Conservation (phyloP, 2,888 invertebrate species). For the Neria commutata region DNA sequence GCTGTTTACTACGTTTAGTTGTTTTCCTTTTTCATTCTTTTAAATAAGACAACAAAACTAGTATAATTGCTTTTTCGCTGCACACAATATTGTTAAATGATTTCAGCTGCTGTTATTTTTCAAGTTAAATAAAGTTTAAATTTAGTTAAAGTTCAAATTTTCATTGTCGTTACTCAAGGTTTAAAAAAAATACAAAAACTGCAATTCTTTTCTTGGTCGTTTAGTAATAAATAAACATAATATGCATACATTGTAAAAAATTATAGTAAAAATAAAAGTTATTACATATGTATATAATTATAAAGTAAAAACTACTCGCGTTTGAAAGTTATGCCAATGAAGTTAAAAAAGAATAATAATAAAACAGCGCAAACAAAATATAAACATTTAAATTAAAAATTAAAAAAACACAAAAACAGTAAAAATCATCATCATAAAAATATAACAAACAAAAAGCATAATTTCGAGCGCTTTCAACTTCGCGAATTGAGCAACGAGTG, state of each 20-base stretch:
- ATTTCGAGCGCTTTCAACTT: not conserved
- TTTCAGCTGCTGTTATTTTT: slow-evolving; percentile 8
- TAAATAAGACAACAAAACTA: slow-evolving; percentile 25
- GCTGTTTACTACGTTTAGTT: not conserved
- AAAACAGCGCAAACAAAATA: slow-evolving; percentile 15
- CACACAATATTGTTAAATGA: slow-evolving; percentile 7
- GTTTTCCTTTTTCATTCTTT: slow-evolving; percentile 18
- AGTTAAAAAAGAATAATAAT: too few species aligned
- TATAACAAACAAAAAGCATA: slow-evolving; percentile 16
- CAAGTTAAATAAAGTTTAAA: not conserved
- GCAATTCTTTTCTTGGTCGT: not conserved
- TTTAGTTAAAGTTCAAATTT: not conserved
- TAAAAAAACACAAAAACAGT: slow-evolving; percentile 28
- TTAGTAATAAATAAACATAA: not conserved
- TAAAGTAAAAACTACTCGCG: too few species aligned
- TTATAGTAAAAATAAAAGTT: not conserved
- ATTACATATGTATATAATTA: too few species aligned
- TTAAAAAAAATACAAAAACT: not conserved
- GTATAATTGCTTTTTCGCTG: slow-evolving; percentile 13
- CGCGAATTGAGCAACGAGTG: too few species aligned
- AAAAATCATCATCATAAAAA: slow-evolving; percentile 12
- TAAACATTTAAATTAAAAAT: slow-evolving; percentile 26
- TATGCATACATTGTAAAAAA: slow-evolving; percentile 1
- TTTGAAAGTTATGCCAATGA: too few species aligned
- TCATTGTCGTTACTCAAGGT: not conserved